Base-by-base conservation (phyloP, 2,797 vertebrate species). In the Loriculus beryllinus region DNA sequence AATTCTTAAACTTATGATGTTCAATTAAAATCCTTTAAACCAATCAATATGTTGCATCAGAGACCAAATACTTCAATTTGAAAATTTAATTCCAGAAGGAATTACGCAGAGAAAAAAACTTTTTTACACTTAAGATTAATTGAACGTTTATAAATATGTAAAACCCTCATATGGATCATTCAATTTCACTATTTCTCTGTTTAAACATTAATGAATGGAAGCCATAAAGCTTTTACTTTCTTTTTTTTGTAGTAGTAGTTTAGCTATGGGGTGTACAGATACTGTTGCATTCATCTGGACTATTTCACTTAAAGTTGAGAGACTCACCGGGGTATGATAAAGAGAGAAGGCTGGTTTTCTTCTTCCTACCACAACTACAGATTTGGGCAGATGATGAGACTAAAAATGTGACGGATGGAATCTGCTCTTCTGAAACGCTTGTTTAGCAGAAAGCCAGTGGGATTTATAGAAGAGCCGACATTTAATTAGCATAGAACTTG, bases 331-430 rank as follows among this genome's bases (percentile, higher is more conserved):
- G 63, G 54, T 51, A 82, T 1, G 60, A 84, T 56, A 90, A 84
- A 91, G 43, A 37, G 87, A 51, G 22, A 93, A 89, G 51, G 51
- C 69, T 92, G 79, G 39, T 87, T 92, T 92, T 85, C n/a, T 35
- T 96, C 52, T 81, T 92, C 49, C 48, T 64, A 68, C 28, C 23
- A 80, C 47, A 82, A 28, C 69, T 49, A 82, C 12, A 85, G 64
- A 80, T 74, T 65, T 77, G 23, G 33, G 23, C 10, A 85, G 75
- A 91, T 29, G 54, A 75, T 21, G 4, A 68, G n/a, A 75, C 62
- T 52, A 37, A 80, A 93, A 80, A 72, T 43, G 22, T 7, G 15
- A 86, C 82, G 43, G 48, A 80, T 4, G 64, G 52, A 86, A 80
- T 68, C 48, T 57, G 29, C 20, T 91, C 82, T 81, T 79, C 59